Evolutionary conservation across 2,113 vertebrate species (phyloP).

Genomic region (Neotragus pygmaeus): DNA sequence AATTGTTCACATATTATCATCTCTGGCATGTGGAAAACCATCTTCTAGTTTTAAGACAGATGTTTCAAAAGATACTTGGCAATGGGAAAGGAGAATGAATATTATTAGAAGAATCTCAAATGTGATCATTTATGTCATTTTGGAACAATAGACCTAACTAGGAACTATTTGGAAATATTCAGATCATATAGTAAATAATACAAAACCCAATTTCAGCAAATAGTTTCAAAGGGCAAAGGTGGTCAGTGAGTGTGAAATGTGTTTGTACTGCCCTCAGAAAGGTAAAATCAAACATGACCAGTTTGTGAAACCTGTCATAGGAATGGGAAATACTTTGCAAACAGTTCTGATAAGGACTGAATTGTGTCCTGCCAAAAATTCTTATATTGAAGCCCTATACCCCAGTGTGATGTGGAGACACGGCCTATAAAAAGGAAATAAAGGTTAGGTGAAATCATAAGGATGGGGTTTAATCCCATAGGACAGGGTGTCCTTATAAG

Average conservation of each 20-base stretch:
- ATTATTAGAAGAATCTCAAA: background rate
- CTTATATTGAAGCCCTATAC: background rate
- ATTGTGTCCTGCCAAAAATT: background rate
- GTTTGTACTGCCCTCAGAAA: background rate
- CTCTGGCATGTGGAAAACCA: background rate
- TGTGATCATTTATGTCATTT: background rate
- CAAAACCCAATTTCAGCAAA: background rate
- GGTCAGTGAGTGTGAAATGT: background rate
- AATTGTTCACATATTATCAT: background rate
- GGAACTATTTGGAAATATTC: background rate
- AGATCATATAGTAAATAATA: background rate
- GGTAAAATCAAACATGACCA: background rate
- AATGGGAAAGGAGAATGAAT: background rate
- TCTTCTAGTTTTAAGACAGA: background rate
- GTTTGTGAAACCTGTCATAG: background rate
- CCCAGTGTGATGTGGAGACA: background rate
- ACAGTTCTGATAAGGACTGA: background rate
- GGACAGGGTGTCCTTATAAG: background rate
- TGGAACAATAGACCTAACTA: background rate
- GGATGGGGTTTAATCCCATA: background rate
- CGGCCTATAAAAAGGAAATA: background rate
- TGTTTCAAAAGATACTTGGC: slow-evolving; percentile 17
- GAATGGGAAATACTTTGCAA: background rate
- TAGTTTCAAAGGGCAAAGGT: background rate
- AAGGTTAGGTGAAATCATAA: background rate